Evolutionary conservation across 1,140 invertebrate genomes (phyloP), one percentile per base, ranked within the genome.

Genomic region (Heliconius hewitsoni): DNA sequence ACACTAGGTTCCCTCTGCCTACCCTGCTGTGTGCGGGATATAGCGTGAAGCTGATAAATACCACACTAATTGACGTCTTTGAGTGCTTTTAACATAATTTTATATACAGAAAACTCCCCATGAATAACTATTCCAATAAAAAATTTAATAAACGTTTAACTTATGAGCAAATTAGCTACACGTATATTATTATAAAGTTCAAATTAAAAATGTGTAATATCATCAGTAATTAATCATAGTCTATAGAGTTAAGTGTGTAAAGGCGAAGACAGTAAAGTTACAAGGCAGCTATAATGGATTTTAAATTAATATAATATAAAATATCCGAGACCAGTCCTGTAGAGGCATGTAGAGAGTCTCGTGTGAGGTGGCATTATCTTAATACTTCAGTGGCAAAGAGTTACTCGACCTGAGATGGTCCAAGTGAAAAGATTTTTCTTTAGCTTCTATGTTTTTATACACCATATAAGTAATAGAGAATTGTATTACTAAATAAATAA

Each of bases 301-400:
- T 71, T 66, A 39, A 76, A 70, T 23, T 37, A 71, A 76, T 71
- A 50, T 71, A 70, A 27, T 71, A 76, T 71, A 50, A 50, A 70
- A 27, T 71, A 76, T 76, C 30, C 9, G 27, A 42, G 60, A 76
- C 75, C 66, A 23, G 75, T 76, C 66, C 16, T 46, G 16, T 46
- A 46, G 16, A 46, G 42, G 74, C 52, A 16, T 23, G n/a, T 57
- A 19, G 42, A 42, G 46, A 76, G 71, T 23, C 23, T 76, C 75
- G 75, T 76, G 78, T 71, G 46, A 74, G 73, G 78, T 66, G 73
- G 72, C 55, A 78, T 78, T 78, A 78, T 78, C 77, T 78, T 74
- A 78, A 78, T 78, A 74, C 23, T 42, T 30, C 30, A 19, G 77
- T 79, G 42, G 72, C 72, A 79, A 74, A 71, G 16, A 77, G 60